Percentiles rank a stretch among this genome's conserved stretches.
phyloP scores from a whole-genome alignment of 2,113 vertebrate genomes.

The Phycodurus eques region DNA sequence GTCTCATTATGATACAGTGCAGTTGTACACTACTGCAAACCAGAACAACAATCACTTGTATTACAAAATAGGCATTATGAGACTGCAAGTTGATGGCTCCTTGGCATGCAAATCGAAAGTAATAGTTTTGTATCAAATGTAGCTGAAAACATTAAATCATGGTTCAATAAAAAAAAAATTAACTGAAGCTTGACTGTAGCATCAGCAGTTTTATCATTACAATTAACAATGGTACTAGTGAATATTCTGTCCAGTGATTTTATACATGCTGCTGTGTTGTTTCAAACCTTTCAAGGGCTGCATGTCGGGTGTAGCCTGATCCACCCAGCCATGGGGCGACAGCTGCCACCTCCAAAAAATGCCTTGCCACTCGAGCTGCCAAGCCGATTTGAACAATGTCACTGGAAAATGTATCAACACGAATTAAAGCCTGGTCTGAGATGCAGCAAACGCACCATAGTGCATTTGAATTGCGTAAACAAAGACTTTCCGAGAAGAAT shows the following conservation, averaged over 20 bases:
- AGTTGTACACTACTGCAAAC: background rate
- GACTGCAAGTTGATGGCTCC: background rate
- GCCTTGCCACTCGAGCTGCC: conserved; percentile 1
- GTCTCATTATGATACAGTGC: background rate
- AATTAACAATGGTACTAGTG: background rate
- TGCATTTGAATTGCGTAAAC: background rate
- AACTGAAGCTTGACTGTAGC: background rate
- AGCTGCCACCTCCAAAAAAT: conserved; percentile 1
- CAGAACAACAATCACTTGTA: background rate
- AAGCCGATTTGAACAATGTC: conserved; percentile 1
- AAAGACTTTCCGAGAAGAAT: background rate
- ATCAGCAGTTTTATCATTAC: background rate
- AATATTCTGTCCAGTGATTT: background rate
- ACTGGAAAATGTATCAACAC: background rate
- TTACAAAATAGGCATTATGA: background rate
- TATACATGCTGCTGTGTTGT: background rate
- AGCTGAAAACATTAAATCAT: background rate
- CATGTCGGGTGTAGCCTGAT: background rate
- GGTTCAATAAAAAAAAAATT: background rate
- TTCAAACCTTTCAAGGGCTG: background rate
- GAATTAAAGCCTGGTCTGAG: background rate
- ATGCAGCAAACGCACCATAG: background rate
- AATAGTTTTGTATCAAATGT: background rate
- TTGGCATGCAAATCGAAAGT: background rate
- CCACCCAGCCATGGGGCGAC: background rate